Evolutionary conservation across 2,797 vertebrate genomes (phyloP), one percentile per base, ranked within the genome.

Genomic region (Crenichthys baileyi): DNA sequence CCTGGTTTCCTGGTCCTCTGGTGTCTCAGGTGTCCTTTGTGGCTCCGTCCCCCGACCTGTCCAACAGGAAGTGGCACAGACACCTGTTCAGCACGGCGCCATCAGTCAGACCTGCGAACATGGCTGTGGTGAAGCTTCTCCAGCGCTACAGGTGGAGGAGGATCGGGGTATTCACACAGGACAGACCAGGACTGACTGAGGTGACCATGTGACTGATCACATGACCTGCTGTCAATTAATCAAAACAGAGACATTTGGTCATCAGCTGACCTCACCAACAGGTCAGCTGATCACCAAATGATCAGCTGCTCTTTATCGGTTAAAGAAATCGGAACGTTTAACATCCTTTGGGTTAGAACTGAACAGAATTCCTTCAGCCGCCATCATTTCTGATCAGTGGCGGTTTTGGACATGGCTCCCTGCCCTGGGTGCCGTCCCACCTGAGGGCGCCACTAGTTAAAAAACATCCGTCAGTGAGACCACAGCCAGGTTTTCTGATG

Each of bases 51-150:
- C 95, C 97, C 50, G 90, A 95, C 44, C 44, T 97, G 84, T 96
- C 96, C 11, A 96, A 97, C 94, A 97, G 97, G 93, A 97, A 96
- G 94, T 96, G 96, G 87, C 96, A 95, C 72, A 95, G 97, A 50
- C 97, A 97, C 90, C 95, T 98, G 95, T 97, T 98, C 93, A 96
- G 97, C 89, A 96, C 95, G 0, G 94, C 95, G 79, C 97, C 97
- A 0, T 97, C 97, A 2, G 96, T 96, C 89, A 96, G 97, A 3
- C 95, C 95, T 0, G 94, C 98, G 87, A 97, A 97, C 83, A 96
- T 95, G 46, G 97, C 97, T 41, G 90, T 96, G 58, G 91, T 98
- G 81, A 96, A 96, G 91, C 92, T 98, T 82, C 96, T 99, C 48
- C 96, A 95, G 85, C 87, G 95, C 83, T 96, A 92, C 92, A 94